Conservation (phyloP, 1,140 invertebrate genomes). For the Drosophila tropicalis region DNA sequence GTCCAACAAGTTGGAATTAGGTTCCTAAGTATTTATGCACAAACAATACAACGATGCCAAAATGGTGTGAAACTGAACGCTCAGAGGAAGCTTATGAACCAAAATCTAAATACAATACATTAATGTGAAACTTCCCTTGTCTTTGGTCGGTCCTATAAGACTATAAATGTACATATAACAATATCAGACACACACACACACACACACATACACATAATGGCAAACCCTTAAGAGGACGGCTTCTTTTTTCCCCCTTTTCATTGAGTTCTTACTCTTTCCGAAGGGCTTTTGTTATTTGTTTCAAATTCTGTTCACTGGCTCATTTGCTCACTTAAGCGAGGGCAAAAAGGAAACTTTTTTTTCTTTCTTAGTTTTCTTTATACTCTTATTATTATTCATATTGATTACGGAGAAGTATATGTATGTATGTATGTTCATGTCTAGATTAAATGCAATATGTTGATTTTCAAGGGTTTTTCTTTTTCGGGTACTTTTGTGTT, state of each 20-base stretch:
- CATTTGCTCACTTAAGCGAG: conserved; percentile 67
- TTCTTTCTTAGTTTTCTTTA: neutral
- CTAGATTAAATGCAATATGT: conserved; percentile 60
- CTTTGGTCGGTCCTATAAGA: neutral
- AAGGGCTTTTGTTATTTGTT: conserved; percentile 75
- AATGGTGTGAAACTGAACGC: conserved; percentile 64
- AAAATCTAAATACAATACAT: conserved; percentile 3
- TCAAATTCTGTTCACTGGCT: conserved; percentile 46
- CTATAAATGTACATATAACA: neutral
- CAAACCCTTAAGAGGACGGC: neutral
- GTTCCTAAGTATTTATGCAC: conserved; percentile 49
- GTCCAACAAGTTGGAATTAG: conserved; percentile 58
- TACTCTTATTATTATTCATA: conserved; percentile 29
- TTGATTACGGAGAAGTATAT: conserved; percentile 64
- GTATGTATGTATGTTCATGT: conserved; percentile 26
- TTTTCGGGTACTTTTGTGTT: conserved; percentile 62
- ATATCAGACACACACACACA: neutral
- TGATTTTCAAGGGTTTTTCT: conserved; percentile 12
- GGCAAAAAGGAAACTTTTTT: conserved; percentile 27
- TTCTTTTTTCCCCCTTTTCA: neutral
- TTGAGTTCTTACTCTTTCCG: conserved; percentile 9
- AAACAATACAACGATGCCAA: conserved; percentile 53
- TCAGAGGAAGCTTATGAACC: conserved; percentile 5
- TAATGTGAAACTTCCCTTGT: conserved; percentile 7
- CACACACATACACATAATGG: neutral